Conservation (phyloP, 2,113 vertebrate genomes). For the Colinus virginianus region DNA sequence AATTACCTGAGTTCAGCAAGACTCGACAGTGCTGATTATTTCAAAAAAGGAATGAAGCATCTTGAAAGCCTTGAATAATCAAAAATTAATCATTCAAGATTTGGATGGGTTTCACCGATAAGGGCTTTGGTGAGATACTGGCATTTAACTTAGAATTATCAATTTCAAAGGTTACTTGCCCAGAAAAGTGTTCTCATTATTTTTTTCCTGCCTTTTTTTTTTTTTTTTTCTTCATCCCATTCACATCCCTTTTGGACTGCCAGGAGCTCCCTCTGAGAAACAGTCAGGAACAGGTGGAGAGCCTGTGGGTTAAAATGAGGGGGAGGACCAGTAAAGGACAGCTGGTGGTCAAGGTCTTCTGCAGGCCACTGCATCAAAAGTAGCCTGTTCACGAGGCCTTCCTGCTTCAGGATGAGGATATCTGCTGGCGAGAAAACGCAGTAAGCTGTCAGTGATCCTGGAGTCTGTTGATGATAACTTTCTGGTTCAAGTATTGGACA, state of each 20-base stretch:
- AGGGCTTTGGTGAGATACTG: neutral
- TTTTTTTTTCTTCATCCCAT: neutral
- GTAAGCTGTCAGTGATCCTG: too few species aligned
- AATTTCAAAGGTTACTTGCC: neutral
- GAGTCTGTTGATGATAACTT: too few species aligned
- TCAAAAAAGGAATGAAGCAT: neutral
- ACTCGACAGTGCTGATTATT: neutral
- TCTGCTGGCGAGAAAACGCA: too few species aligned
- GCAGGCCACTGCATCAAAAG: too few species aligned
- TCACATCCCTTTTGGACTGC: neutral
- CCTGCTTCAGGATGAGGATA: too few species aligned
- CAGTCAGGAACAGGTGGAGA: too few species aligned
- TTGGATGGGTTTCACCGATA: neutral
- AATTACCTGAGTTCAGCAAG: neutral
- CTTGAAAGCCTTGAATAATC: neutral
- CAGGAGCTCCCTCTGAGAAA: too few species aligned
- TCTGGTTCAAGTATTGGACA: too few species aligned
- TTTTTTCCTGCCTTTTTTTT: neutral
- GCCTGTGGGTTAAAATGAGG: too few species aligned
- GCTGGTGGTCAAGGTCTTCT: too few species aligned
- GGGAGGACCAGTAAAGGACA: too few species aligned
- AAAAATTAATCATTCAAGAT: constrained; percentile 1
- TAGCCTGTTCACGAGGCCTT: too few species aligned
- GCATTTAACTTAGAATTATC: neutral
- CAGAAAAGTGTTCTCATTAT: neutral